Percentiles rank a stretch among this genome's conserved stretches.
These are phyloP conservation scores for Psittacara wagleri DNA, from an alignment of 2,113 vertebrate species.

Conservation along the genomic window DNA sequence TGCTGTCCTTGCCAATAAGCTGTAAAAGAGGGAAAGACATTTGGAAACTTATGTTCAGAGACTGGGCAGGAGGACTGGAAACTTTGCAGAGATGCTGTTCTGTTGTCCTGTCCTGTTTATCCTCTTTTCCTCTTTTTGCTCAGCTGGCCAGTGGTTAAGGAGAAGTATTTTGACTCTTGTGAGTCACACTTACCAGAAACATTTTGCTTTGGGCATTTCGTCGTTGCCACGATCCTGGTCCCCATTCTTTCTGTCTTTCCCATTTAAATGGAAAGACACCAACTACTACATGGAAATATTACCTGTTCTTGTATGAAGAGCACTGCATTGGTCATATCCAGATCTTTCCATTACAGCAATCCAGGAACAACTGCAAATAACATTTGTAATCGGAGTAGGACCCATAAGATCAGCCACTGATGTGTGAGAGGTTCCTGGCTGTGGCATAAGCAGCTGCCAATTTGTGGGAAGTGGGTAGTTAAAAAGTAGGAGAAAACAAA, in stretches of 20 bases:
- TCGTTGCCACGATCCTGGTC: slow-evolving; percentile 10
- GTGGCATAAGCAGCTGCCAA: not conserved
- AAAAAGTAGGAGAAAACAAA: not conserved
- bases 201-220: slow-evolving; percentile 34
- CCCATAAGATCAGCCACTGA: not conserved
- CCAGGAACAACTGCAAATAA: slow-evolving; percentile 27
- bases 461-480: not conserved
- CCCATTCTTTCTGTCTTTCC: not conserved
- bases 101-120: slow-evolving; percentile 56
- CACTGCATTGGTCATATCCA: not conserved
- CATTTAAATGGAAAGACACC: slow-evolving; percentile 3
- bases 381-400: not conserved
- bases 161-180: slow-evolving; percentile 38
- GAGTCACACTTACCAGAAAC: slow-evolving; percentile 61
- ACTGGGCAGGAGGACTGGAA: slow-evolving; percentile 52
- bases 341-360: slow-evolving; percentile 54
- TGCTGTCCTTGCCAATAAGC: slow-evolving; percentile 23
- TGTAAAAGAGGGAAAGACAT: slow-evolving; percentile 8
- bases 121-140: slow-evolving; percentile 23
- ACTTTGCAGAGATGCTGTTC: slow-evolving; percentile 44
- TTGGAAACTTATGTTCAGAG: slow-evolving; percentile 52
- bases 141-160: slow-evolving; percentile 28
- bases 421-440: not conserved
- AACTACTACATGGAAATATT: slow-evolving; percentile 36
- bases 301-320: not conserved